Base-by-base conservation (phyloP, 2,797 vertebrate genomes). In the Champsocephalus esox region DNA sequence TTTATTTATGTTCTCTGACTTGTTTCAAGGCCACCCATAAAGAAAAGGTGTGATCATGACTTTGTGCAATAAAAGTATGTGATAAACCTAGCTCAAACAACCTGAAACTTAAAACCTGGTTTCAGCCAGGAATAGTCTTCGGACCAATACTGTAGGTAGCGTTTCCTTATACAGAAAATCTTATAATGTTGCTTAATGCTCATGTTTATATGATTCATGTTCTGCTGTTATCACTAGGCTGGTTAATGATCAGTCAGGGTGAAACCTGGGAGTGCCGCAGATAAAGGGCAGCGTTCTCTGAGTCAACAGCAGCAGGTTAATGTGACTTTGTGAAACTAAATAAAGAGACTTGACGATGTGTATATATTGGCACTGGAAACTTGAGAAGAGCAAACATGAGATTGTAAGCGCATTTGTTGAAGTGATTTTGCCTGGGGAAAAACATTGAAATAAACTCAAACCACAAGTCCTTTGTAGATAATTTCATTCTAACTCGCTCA, bases 221-320 rank as follows among this genome's bases (percentile, higher is more conserved):
- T 63, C 16, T 10, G 12, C 62, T 79, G 45, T 85, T 89, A 90
- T 92, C 88, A 70, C 38, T 24, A 1, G 44, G 28, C 63, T 72
- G 80, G 93, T 94, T 94, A 95, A 95, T 95, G 69, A 95, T 93
- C 79, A 90, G 83, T 69, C 88, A 83, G 81, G 89, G 86, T 89
- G 94, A 94, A 93, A 95, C 93, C 77, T 65, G 73, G 86, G 86
- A 67, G 88, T 74, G 91, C 71, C 49, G 5, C 14, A 72, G 67
- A 82, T 57, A 82, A 90, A 92, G 54, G 77, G 48, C 57, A 19
- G 11, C 12, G 3, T n/a, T 62, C 49, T 73, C 57, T 73, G 79
- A 75, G 73, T 82, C 79, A 64, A 79, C 70, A 73, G n/a, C 52
- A 21, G 73, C 52, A 38, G 12, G 12, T 49, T 38, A 9, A 45